Evolutionary conservation across 2,113 vertebrate genomes (phyloP).

Genomic region (Dromaius novaehollandiae): DNA sequence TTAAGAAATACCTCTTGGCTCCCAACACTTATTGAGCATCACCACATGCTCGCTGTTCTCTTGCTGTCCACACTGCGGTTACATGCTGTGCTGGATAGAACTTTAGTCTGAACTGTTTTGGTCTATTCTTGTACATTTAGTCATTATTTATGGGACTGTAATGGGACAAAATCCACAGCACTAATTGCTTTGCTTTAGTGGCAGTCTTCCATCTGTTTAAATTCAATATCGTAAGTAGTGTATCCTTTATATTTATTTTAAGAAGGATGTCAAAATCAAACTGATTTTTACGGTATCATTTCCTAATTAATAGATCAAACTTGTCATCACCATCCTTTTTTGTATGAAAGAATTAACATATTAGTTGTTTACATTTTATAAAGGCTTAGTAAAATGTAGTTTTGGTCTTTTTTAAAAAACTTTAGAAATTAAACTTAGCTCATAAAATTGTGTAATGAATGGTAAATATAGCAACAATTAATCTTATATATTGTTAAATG

Average conservation of each 20-base stretch:
- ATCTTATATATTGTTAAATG: constrained; percentile 33
- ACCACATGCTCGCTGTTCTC: background rate
- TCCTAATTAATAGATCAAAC: background rate
- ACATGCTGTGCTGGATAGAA: background rate
- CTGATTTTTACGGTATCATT: background rate
- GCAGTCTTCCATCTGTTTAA: background rate
- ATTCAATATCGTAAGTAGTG: background rate
- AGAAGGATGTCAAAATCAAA: background rate
- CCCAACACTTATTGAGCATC: background rate
- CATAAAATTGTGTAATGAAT: background rate
- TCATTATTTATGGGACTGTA: background rate
- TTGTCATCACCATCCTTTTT: background rate
- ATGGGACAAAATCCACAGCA: background rate
- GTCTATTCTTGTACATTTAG: background rate
- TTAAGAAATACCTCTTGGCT: background rate
- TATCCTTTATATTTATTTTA: background rate
- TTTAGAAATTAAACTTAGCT: background rate
- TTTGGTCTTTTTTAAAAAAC: background rate
- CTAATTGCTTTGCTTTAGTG: background rate
- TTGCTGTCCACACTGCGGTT: background rate
- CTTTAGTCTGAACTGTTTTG: background rate
- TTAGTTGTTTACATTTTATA: background rate
- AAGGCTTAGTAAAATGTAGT: background rate
- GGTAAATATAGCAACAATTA: background rate
- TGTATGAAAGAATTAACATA: background rate